Percentiles rank a stretch among this genome's conserved stretches.
phyloP scores from a whole-genome alignment of 2,113 vertebrate genomes.

The Silurus meridionalis region DNA sequence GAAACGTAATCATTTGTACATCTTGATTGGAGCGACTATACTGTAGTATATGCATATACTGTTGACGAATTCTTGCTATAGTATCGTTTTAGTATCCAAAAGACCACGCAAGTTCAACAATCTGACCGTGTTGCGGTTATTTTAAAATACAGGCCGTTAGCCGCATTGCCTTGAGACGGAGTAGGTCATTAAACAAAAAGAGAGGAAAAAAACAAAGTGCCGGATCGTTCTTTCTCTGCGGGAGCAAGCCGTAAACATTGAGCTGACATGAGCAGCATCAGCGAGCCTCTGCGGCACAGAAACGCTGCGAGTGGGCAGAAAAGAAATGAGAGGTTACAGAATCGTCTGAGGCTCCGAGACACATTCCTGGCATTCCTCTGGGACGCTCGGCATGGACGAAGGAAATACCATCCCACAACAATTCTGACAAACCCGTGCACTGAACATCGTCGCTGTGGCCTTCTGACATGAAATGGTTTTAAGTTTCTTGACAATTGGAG shows the following conservation, averaged over 20 bases:
- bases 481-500: too few species aligned
- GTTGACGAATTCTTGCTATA: neutral
- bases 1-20: neutral
- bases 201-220: neutral
- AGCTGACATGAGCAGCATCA: slow-evolving; percentile 18
- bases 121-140: neutral
- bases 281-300: slow-evolving; percentile 22
- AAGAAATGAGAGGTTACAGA: slow-evolving; percentile 58
- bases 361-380: slow-evolving; percentile 73
- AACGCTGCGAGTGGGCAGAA: slow-evolving; percentile 39
- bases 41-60: neutral
- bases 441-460: slow-evolving; percentile 52
- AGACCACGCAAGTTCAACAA: neutral
- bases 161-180: neutral
- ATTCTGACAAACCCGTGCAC: slow-evolving; percentile 51
- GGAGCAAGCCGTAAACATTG: slow-evolving; percentile 19
- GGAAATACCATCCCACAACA: slow-evolving; percentile 66
- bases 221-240: neutral
- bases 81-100: neutral
- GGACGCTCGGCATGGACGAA: slow-evolving; percentile 67
- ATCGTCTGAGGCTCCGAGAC: slow-evolving; percentile 64
- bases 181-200: neutral
- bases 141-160: neutral
- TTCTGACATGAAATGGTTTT: neutral
- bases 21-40: neutral